Percentiles rank a stretch among this genome's conserved stretches.
Evolutionary conservation across 2,797 vertebrate species (phyloP).

Genomic region (Australoheros facetus): DNA sequence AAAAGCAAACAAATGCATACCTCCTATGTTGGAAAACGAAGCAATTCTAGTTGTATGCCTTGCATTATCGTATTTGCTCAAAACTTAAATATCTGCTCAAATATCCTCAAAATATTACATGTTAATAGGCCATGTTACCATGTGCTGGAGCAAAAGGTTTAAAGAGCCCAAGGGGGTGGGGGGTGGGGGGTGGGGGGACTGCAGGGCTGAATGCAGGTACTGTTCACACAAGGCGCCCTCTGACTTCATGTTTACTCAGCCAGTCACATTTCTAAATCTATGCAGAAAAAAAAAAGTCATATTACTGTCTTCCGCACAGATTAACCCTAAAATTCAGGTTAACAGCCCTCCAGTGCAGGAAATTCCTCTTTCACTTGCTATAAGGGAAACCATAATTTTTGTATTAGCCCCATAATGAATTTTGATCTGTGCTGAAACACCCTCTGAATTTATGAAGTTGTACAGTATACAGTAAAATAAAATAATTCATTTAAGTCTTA

Average conservation of each 20-base stretch:
- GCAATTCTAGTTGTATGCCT: neutral
- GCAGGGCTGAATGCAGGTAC: conserved; percentile 75
- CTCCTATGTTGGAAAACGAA: conserved; percentile 19
- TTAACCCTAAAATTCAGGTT: conserved; percentile 79
- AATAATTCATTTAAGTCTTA: conserved; percentile 30
- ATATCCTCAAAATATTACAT: conserved; percentile 16
- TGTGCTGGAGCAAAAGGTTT: conserved; percentile 52
- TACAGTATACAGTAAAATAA: conserved; percentile 33
- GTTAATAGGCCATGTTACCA: neutral
- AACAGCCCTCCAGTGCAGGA: conserved; percentile 73
- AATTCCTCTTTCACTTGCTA: conserved; percentile 68
- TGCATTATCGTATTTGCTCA: conserved; percentile 8
- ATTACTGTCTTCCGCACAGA: conserved; percentile 75
- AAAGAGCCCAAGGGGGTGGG: conserved; percentile 41
- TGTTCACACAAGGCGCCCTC: conserved; percentile 74
- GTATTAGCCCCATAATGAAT: conserved; percentile 34
- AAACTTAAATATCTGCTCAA: conserved; percentile 21
- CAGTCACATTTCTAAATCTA: conserved; percentile 72
- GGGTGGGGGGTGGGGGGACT: conserved; percentile 26
- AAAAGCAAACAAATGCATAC: conserved; percentile 11
- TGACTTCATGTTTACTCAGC: conserved; percentile 78
- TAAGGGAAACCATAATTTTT: conserved; percentile 45
- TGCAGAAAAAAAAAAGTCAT: conserved; percentile 58
- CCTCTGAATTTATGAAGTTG: conserved; percentile 41
- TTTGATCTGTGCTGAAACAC: conserved; percentile 47